Conservation (phyloP, 2,113 vertebrate genomes). For the Addax nasomaculatus region DNA sequence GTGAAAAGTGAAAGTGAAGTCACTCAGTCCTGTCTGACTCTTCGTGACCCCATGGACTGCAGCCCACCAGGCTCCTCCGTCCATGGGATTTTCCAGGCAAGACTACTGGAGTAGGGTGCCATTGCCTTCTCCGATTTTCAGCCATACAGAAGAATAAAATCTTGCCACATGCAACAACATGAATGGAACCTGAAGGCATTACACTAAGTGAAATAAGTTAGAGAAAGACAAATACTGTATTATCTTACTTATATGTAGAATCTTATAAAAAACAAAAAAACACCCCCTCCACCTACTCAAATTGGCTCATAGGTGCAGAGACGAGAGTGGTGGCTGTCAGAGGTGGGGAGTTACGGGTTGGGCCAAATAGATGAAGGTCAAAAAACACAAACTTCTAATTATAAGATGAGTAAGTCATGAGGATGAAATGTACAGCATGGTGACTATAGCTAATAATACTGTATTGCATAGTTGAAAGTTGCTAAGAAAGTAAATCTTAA, state of each 20-base stretch:
- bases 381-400: neutral
- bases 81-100: too few species aligned
- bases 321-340: neutral
- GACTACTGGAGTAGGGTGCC: too few species aligned
- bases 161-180: neutral
- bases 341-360: neutral
- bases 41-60: too few species aligned
- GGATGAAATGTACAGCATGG: neutral
- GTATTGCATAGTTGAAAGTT: neutral
- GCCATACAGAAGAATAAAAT: neutral
- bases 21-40: fast-evolving
- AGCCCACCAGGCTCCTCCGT: fast-evolving
- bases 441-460: neutral
- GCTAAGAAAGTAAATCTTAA: neutral
- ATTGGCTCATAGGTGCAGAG: neutral
- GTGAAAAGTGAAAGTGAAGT: too few species aligned
- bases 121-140: neutral
- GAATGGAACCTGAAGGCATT: neutral
- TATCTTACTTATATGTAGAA: neutral
- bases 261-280: neutral
- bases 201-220: neutral
- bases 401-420: neutral
- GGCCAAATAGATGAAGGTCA: neutral
- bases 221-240: neutral
- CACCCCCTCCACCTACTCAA: neutral